These are phyloP conservation scores for Tetragonula clypearis DNA, from an alignment of 1,140 invertebrate genomes.

Conservation along the genomic window DNA sequence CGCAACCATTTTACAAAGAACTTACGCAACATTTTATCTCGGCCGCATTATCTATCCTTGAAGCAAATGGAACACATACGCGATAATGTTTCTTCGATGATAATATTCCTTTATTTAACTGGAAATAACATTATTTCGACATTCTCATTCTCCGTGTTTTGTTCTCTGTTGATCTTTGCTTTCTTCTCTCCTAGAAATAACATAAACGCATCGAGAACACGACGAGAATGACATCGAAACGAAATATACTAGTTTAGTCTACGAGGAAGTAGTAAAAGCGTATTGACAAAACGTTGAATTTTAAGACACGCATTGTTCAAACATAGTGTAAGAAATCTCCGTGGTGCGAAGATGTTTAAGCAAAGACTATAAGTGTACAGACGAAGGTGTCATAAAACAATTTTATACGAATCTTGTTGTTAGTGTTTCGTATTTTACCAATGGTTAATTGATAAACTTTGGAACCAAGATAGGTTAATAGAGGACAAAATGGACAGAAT, in stretches of 20 bases:
- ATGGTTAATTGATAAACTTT: neutral
- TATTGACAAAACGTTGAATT: neutral
- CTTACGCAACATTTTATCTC: constrained; percentile 1
- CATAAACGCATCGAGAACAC: neutral
- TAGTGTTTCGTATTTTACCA: neutral
- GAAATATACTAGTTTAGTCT: neutral
- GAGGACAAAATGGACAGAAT: neutral
- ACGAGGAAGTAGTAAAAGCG: constrained; percentile 26
- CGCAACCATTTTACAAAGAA: neutral
- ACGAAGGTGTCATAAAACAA: too few relatives aligned
- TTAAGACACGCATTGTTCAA: neutral
- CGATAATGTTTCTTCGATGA: neutral
- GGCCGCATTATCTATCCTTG: neutral
- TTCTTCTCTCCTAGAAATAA: neutral
- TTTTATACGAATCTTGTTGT: neutral
- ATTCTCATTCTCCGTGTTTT: neutral
- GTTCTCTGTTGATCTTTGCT: neutral
- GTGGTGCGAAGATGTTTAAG: neutral
- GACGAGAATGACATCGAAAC: neutral
- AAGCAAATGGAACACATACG: neutral
- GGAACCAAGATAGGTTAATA: neutral
- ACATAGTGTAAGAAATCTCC: neutral
- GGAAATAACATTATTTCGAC: neutral
- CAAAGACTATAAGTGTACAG: neutral
- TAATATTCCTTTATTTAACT: neutral